These are phyloP conservation scores for Scarus forsteni DNA, from an alignment of 2,797 vertebrate genomes.

Conservation along the genomic window DNA sequence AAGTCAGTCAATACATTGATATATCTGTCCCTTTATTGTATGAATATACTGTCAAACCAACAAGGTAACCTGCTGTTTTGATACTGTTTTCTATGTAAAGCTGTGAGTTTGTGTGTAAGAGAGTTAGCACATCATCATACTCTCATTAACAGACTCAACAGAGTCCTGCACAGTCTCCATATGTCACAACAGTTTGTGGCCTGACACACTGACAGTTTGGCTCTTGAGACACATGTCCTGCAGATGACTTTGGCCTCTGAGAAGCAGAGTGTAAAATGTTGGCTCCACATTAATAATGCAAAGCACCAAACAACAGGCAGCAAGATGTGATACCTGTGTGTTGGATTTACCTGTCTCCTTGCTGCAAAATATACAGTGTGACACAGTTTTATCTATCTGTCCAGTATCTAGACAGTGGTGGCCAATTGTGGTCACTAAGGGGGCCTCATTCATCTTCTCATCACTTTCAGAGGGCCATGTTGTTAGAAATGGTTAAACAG, in stretches of 20 bases:
- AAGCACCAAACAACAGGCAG: slow-evolving; percentile 40
- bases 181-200: slow-evolving; percentile 17
- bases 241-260: slow-evolving; percentile 47
- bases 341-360: neutral
- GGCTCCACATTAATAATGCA: slow-evolving; percentile 70
- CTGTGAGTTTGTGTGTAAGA: no score
- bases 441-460: no score
- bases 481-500: no score
- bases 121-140: neutral
- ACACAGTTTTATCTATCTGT: neutral
- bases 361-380: neutral
- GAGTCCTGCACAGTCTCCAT: neutral
- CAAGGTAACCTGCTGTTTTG: no score
- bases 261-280: slow-evolving; percentile 59
- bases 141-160: neutral
- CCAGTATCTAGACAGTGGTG: no score
- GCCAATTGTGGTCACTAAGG: no score
- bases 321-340: neutral
- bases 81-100: no score
- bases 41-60: no score
- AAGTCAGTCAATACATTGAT: no score
- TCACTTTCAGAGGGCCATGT: no score
- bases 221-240: slow-evolving; percentile 36
- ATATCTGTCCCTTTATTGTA: no score
- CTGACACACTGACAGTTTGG: neutral